Percentiles rank a stretch among this genome's conserved stretches.
phyloP scores from a whole-genome alignment of 2,113 vertebrate genomes.

The Microcebus murinus region DNA sequence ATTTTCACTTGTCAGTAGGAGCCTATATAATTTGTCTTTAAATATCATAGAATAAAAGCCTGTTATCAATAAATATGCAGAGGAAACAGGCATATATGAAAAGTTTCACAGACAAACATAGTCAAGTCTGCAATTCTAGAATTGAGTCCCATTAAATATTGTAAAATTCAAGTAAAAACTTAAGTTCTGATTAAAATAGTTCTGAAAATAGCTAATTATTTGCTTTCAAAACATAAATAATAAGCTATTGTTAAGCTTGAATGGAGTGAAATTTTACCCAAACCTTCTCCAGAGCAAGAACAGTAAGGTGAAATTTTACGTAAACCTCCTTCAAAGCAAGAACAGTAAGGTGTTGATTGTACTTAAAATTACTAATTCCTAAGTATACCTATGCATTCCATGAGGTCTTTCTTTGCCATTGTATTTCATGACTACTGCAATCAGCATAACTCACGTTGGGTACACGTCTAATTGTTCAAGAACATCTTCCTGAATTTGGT shows the following conservation, averaged over 20 bases:
- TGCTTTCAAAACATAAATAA: not conserved
- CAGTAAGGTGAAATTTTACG: not conserved
- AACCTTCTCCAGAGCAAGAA: not conserved
- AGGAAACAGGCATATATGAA: not conserved
- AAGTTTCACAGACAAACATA: not conserved
- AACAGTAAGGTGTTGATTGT: not conserved
- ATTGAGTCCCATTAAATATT: not conserved
- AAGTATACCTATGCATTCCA: rapidly evolving
- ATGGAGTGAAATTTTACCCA: not conserved
- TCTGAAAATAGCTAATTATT: not conserved
- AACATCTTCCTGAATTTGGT: not conserved
- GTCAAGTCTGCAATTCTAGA: not conserved
- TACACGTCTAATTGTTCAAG: not conserved
- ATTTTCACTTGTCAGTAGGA: not conserved
- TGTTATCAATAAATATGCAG: not conserved
- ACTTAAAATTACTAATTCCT: not conserved
- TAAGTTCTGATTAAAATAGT: not conserved
- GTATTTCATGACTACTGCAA: not conserved
- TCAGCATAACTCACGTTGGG: not conserved
- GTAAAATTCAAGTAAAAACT: not conserved
- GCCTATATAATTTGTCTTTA: not conserved
- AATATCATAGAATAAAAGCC: not conserved
- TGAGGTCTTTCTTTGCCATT: not conserved
- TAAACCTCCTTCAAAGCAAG: not conserved
- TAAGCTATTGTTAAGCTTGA: not conserved